Evolutionary conservation across 2,888 invertebrate genomes (phyloP), one percentile per base, ranked within the genome.

Genomic region (Lasioglossum calceatum): DNA sequence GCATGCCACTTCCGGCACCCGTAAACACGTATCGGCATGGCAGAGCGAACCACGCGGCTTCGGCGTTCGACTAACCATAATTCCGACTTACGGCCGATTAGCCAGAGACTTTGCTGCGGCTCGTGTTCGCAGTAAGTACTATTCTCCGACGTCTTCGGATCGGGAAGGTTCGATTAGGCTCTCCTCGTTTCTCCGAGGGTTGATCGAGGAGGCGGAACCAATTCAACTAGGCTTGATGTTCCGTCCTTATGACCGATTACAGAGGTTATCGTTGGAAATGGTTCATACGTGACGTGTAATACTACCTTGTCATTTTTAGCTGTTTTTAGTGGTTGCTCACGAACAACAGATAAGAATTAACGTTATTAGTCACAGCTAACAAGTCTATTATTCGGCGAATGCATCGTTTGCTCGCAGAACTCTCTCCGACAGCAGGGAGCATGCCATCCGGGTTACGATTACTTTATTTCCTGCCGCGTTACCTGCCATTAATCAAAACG

Each of bases 11-110:
- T 58, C 72, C 77, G 58, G 78, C 72, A 16, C 44, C 39, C 61
- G 67, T 85, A 67, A 85, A 85, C 72, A 39, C 42, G 23, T 42
- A 39, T 70, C 70, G 39, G 70, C 67, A 19, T 36, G 36, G 67
- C 70, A 10, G 70, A 23, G 3, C 36, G 23, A 42, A 71, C 42
- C 12, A 42, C 23, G 54, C n/a, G 44, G 27, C 74, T 42, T 14
- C n/a, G 39, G 42, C 12, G n/a, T 23, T 71, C 39, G 39, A 39
- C 39, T 7, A 58, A 19, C n/a, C 19, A 10, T 75, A 58, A 75
- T 75, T 23, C 32, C 39, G 58, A 75, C 54, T 39, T 16, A 27
- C 7, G 42, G 23, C 23, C 71, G 42, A 42, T 70, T 70, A 42
- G 23, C 71, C 19, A 71, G 42, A 64, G 64, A 64, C 64, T 32